A percentile compares a stretch with the other conserved stretches of the same genome.
phyloP scores from a whole-genome alignment of 2,888 invertebrate genomes.

The Euplagia quadripunctaria region DNA sequence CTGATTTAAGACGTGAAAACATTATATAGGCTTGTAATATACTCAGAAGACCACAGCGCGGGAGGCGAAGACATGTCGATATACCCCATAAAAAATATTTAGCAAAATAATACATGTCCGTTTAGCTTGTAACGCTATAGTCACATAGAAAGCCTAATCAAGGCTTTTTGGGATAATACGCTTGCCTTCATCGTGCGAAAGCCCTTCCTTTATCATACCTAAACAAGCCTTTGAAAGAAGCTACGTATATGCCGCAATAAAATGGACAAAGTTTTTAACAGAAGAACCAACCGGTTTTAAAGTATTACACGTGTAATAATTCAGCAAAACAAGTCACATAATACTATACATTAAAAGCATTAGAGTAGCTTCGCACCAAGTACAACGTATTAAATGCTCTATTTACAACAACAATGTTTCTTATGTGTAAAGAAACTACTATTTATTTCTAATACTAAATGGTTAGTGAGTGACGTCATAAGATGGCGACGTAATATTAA shows the following conservation, averaged over 20 bases:
- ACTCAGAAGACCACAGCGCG: background rate
- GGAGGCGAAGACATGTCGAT: background rate
- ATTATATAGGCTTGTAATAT: background rate
- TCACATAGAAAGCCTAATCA: background rate
- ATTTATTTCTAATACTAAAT: conserved; percentile 14
- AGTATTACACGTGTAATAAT: too few species aligned
- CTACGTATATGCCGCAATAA: background rate
- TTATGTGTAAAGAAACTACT: background rate
- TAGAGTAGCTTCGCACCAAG: background rate
- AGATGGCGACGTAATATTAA: conserved; percentile 18
- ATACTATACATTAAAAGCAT: background rate
- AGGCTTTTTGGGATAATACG: too few species aligned
- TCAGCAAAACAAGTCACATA: background rate
- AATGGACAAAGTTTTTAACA: background rate
- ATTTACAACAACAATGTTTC: background rate
- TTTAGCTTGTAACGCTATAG: background rate
- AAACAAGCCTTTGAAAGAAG: background rate
- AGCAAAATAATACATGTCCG: background rate
- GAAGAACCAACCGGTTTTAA: too few species aligned
- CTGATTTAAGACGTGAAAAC: background rate
- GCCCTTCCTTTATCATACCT: too few species aligned
- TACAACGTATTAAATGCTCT: background rate
- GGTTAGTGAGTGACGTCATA: conserved; percentile 25
- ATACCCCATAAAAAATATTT: too few species aligned
- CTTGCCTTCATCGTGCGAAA: too few species aligned